These are phyloP conservation scores for Lasioglossum malachurum DNA, from an alignment of 2,888 invertebrate genomes.

Conservation along the genomic window DNA sequence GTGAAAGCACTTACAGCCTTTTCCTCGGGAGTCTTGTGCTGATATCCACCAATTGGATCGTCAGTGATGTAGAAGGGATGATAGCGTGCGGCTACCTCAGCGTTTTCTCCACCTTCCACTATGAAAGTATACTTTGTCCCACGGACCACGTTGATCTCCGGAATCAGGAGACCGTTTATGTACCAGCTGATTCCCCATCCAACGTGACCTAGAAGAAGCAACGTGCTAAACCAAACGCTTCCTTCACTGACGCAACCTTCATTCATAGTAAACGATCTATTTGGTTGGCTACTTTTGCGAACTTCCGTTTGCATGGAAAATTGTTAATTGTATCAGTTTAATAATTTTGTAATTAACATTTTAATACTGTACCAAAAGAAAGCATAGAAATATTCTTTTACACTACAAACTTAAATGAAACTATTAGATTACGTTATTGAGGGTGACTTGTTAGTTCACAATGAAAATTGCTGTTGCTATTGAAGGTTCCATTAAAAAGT, in stretches of 20 bases:
- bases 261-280: not conserved
- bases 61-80: conserved; percentile 98
- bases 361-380: too few relatives aligned
- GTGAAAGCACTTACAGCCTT: conserved; percentile 88
- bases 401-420: too few relatives aligned
- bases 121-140: conserved; percentile 95
- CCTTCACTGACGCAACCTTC: not conserved
- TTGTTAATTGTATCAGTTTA: too few relatives aligned
- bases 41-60: conserved; percentile 95
- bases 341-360: too few relatives aligned
- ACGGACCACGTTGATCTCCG: conserved; percentile 95
- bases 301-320: too few relatives aligned
- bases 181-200: conserved; percentile 98
- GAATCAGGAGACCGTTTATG: conserved; percentile 96
- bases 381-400: too few relatives aligned
- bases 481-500: too few relatives aligned
- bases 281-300: not conserved
- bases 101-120: conserved; percentile 93
- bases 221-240: not conserved
- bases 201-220: conserved; percentile 89
- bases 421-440: too few relatives aligned
- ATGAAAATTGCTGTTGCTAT: too few relatives aligned
- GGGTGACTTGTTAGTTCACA: too few relatives aligned
- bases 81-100: conserved; percentile 92
- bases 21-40: conserved; percentile 93